Conservation (phyloP, 2,888 invertebrate genomes). For the Dasypogon diadema region DNA sequence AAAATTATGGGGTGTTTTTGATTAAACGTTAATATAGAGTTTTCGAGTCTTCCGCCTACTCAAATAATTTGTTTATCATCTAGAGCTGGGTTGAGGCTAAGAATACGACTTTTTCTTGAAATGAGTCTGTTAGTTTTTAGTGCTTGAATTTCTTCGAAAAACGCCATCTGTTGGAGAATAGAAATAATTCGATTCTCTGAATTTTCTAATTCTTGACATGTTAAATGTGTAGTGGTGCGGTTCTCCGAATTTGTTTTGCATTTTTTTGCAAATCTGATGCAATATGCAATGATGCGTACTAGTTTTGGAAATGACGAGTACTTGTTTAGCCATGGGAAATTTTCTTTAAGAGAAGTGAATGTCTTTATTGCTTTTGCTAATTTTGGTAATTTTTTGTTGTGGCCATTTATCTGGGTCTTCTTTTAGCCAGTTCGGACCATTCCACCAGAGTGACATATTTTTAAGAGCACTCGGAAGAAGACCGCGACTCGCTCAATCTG, state of each 20-base stretch:
- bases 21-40: background rate
- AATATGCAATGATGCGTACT: background rate
- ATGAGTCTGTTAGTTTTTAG: background rate
- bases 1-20: background rate
- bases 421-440: background rate
- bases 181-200: background rate
- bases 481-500: background rate
- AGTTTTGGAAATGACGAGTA: background rate
- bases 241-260: background rate
- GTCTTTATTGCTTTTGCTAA: background rate
- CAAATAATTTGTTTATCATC: background rate
- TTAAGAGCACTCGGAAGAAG: background rate
- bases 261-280: background rate
- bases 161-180: background rate
- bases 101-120: background rate
- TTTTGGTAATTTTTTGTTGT: background rate
- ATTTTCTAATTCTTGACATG: background rate
- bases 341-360: too few species aligned
- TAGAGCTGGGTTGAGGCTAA: background rate
- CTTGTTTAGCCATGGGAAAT: background rate
- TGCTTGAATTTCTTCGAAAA: background rate
- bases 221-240: rapidly evolving
- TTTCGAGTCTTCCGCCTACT: background rate
- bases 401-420: background rate
- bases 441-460: background rate